Percentiles rank a stretch among this genome's conserved stretches.
phyloP scores from a whole-genome alignment of 2,797 vertebrate species.

The Syngnathus rostellatus region DNA sequence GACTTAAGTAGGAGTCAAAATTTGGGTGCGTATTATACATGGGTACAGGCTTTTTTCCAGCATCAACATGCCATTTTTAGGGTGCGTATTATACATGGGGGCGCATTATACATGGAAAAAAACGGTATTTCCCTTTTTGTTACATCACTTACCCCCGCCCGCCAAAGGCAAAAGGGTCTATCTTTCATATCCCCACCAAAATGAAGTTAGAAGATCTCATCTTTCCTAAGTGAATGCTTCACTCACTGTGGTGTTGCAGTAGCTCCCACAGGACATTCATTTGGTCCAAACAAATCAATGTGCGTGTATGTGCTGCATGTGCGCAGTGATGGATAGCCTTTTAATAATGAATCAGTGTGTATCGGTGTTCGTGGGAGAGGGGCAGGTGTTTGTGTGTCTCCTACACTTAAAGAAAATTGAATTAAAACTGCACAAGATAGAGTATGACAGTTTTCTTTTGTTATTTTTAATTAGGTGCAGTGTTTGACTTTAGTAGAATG shows the following conservation, averaged over 20 bases:
- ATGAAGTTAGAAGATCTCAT: neutral
- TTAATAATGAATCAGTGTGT: constrained; percentile 2
- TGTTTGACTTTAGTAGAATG: neutral
- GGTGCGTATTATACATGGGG: no score
- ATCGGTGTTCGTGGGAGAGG: neutral
- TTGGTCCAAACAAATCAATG: constrained; percentile 2
- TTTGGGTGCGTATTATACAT: no score
- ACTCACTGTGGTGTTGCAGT: neutral
- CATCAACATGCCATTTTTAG: no score
- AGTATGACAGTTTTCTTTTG: neutral
- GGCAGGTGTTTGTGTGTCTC: neutral
- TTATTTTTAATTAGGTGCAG: neutral
- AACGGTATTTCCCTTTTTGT: neutral
- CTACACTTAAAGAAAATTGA: neutral
- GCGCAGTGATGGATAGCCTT: neutral
- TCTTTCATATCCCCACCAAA: neutral
- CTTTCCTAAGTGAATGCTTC: constrained; percentile 1
- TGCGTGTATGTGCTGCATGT: neutral
- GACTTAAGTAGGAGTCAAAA: no score
- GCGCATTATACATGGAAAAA: no score
- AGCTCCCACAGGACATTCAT: neutral
- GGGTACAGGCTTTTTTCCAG: no score
- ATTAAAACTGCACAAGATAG: neutral
- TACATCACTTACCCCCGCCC: neutral
- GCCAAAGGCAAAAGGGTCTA: neutral